Evolutionary conservation across 2,797 vertebrate species (phyloP).

Genomic region (Hydrophis major): DNA sequence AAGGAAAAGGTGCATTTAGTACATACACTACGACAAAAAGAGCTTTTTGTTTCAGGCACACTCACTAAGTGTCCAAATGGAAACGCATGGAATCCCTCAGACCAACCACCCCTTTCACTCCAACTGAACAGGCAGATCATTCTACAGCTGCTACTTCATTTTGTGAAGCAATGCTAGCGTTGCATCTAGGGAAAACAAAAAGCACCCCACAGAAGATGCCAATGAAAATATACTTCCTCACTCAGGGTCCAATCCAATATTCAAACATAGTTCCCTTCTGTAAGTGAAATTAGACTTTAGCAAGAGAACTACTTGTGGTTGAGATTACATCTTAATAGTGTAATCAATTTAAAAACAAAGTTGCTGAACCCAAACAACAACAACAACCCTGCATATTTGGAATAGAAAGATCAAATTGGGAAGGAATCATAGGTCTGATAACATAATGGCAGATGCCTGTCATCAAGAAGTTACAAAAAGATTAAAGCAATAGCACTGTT

Average conservation of each 20-base stretch:
- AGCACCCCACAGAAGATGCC: background rate
- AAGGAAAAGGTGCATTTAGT: conserved; percentile 53
- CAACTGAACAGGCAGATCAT: conserved; percentile 28
- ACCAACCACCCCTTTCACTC: conserved; percentile 22
- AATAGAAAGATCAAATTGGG: background rate
- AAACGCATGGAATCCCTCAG: conserved; percentile 33
- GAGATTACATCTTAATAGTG: background rate
- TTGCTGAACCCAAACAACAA: conserved; percentile 6
- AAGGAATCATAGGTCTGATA: background rate
- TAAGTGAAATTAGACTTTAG: background rate
- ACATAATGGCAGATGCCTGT: background rate
- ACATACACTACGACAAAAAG: conserved; percentile 53
- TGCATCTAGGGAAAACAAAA: conserved; percentile 33
- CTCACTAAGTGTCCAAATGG: conserved; percentile 50
- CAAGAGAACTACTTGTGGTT: background rate
- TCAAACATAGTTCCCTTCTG: background rate
- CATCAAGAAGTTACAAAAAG: background rate
- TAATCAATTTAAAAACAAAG: background rate
- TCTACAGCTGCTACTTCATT: conserved; percentile 26
- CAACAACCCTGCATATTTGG: background rate
- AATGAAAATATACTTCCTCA: conserved; percentile 28
- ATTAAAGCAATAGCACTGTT: background rate
- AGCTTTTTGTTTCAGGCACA: conserved; percentile 57
- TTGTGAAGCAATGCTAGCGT: conserved; percentile 16
- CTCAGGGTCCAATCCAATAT: background rate